Evolutionary conservation across 2,888 invertebrate species (phyloP).

Genomic region (Habroteleia sp.): DNA sequence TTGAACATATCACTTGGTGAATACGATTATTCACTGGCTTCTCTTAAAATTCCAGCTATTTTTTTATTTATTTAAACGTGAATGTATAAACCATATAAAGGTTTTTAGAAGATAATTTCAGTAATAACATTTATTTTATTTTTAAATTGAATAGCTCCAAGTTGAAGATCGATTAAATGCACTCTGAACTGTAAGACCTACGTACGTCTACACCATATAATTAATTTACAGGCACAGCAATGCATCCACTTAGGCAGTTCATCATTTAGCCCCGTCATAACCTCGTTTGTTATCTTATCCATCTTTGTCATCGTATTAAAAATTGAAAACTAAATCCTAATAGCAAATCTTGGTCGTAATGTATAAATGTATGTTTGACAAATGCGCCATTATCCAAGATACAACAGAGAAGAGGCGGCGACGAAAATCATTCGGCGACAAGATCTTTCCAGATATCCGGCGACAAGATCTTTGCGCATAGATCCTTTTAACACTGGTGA

Average conservation of each 20-base stretch:
- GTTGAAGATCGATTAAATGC: neutral
- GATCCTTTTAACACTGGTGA: conserved; percentile 72
- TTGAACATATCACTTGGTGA: conserved; percentile 12
- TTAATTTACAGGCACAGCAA: conserved; percentile 8
- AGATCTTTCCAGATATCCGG: conserved; percentile 62
- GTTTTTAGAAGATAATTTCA: too few species aligned
- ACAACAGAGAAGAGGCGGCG: conserved; percentile 55
- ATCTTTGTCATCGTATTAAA: conserved; percentile 11
- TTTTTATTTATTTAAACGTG: too few species aligned
- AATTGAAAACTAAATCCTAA: conserved; percentile 6
- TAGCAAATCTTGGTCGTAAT: conserved; percentile 31
- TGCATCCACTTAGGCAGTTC: conserved; percentile 2
- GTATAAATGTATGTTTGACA: conserved; percentile 45
- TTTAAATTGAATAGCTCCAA: too few species aligned
- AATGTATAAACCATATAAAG: too few species aligned
- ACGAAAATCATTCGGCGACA: conserved; percentile 55
- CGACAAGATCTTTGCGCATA: conserved; percentile 59
- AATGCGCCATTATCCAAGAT: conserved; percentile 40
- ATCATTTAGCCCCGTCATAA: neutral
- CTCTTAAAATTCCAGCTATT: conserved; percentile 7
- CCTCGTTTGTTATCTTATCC: conserved; percentile 2
- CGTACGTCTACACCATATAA: conserved; percentile 3
- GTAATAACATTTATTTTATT: too few species aligned
- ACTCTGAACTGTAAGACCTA: neutral
- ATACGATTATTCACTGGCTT: conserved; percentile 11